Evolutionary conservation across 2,888 invertebrate genomes (phyloP).

Genomic region (Cataglyphis livida): DNA sequence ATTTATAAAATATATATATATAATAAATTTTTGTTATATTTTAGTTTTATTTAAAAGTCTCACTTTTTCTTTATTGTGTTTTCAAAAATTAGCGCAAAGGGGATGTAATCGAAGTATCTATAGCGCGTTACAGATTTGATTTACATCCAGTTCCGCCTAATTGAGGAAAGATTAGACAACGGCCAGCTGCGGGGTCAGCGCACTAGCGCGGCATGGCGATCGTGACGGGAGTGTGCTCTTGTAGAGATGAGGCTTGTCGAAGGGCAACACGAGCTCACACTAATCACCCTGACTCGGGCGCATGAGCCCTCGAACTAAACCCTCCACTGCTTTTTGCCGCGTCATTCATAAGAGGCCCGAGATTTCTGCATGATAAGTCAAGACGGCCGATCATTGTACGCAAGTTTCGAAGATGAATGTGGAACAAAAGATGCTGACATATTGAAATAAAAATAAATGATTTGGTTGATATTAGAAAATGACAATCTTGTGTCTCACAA

Average conservation of each 20-base stretch:
- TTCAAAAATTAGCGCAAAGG: not conserved
- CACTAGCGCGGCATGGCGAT: conserved; percentile 62
- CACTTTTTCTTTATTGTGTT: not conserved
- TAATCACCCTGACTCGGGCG: conserved; percentile 73
- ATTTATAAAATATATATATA: not conserved
- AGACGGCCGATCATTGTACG: conserved; percentile 35
- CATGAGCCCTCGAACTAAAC: conserved; percentile 53
- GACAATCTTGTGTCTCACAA: no score
- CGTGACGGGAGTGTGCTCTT: conserved; percentile 57
- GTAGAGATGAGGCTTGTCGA: conserved; percentile 72
- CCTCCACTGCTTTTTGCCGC: conserved; percentile 77
- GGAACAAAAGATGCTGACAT: not conserved
- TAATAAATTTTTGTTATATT: not conserved
- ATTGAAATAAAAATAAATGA: conserved; percentile 27
- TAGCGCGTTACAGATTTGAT: conserved; percentile 71
- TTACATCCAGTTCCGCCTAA: conserved; percentile 77
- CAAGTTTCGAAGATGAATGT: not conserved
- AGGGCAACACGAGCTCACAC: conserved; percentile 71
- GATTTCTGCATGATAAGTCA: conserved; percentile 57
- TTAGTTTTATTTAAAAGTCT: not conserved
- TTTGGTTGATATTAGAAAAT: not conserved
- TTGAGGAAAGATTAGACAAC: conserved; percentile 82
- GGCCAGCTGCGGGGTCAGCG: conserved; percentile 78
- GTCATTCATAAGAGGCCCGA: conserved; percentile 82
- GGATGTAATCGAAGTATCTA: conserved; percentile 27